Conservation (phyloP, 2,797 vertebrate genomes). For the Gila robusta region DNA sequence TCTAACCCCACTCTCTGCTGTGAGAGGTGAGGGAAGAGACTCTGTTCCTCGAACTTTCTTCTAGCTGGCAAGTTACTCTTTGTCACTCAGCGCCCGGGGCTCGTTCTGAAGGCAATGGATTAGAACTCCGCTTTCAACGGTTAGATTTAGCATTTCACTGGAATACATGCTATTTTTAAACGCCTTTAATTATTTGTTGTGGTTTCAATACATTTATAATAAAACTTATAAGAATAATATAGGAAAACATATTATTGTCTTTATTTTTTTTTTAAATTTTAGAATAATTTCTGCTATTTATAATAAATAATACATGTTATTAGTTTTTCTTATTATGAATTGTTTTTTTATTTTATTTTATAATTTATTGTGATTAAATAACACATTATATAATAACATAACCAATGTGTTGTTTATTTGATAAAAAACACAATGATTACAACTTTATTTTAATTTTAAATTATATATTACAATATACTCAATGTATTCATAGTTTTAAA, state of each 20-base stretch:
- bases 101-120: slow-evolving; percentile 25
- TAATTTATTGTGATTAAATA: neutral
- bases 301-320: neutral
- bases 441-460: neutral
- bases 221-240: neutral
- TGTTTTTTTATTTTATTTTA: neutral
- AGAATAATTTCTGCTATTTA: neutral
- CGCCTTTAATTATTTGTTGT: neutral
- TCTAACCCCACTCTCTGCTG: slow-evolving; percentile 1
- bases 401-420: too few relatives aligned
- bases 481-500: neutral
- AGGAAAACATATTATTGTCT: neutral
- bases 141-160: slow-evolving; percentile 5
- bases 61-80: neutral
- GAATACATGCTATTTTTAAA: neutral
- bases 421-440: neutral
- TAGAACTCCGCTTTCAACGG: neutral
- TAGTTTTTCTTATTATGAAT: neutral
- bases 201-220: neutral
- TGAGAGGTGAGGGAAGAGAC: slow-evolving; percentile 1
- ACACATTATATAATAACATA: neutral
- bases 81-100: slow-evolving; percentile 21
- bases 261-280: neutral
- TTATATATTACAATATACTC: neutral
- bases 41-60: slow-evolving; percentile 25